A percentile compares a stretch with the other conserved stretches of the same genome.
phyloP scores from a whole-genome alignment of 2,797 vertebrate species.

The Channa striata region DNA sequence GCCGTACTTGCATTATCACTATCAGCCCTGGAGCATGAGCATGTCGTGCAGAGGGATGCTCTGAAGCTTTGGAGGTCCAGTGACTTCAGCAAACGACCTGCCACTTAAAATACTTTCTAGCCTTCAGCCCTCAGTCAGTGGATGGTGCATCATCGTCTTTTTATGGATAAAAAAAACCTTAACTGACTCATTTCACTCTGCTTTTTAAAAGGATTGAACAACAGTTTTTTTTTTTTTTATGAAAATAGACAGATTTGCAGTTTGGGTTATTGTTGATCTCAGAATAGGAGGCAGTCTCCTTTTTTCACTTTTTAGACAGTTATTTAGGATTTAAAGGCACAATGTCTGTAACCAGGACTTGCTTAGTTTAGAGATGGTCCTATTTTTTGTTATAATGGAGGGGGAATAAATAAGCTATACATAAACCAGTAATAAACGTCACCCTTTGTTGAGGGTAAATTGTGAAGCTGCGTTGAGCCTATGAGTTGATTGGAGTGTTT shows the following conservation, averaged over 20 bases:
- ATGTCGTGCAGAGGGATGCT: slow-evolving; percentile 64
- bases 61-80: slow-evolving; percentile 40
- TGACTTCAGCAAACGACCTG: slow-evolving; percentile 7
- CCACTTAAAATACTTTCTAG: neutral
- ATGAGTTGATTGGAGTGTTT: neutral
- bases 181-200: too few species aligned
- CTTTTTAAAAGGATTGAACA: neutral
- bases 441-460: neutral
- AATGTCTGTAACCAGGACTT: neutral
- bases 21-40: slow-evolving; percentile 76
- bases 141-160: slow-evolving; percentile 1
- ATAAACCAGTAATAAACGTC: neutral
- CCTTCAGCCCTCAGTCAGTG: neutral
- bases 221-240: neutral
- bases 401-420: neutral
- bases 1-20: slow-evolving; percentile 79
- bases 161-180: neutral
- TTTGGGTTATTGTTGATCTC: neutral
- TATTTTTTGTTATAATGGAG: neutral
- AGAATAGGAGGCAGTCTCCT: neutral
- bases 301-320: too few species aligned
- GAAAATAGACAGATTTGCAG: neutral
- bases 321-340: neutral
- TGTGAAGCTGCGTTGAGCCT: too few species aligned
- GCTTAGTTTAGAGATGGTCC: neutral